Evolutionary conservation across 2,113 vertebrate species (phyloP), one percentile per base, ranked within the genome.

Genomic region (Ptilorrhoa leucosticta): DNA sequence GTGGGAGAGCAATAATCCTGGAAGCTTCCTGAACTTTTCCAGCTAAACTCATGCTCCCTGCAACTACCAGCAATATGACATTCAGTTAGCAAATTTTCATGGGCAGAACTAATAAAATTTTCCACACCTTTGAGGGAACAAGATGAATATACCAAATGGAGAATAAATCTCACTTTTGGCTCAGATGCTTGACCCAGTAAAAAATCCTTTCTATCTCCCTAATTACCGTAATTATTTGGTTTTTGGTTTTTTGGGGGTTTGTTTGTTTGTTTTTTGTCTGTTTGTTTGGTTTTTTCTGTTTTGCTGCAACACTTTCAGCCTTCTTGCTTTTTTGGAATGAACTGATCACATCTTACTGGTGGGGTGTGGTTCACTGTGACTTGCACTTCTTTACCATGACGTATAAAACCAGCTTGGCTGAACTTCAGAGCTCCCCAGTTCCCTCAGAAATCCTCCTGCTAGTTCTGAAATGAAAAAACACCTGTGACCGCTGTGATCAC

Each of bases 91-190:
- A 90, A 78, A 78, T 58, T 77, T 70, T 63, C 33, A 48, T 58
- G 9, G 54, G 27, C 39, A 88, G 58, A 95, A 80, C 31, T 50
- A 81, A 47, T 40, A 71, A 10, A 37, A 44, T 79, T 93, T 70
- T 84, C 48, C 40, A 87, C 39, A 44, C 37, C 51, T 95, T 54
- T 86, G 50, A 50, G 51, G 39, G 47, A 95, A 33, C 5, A 84
- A 75, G 58, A 86, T 3, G 40, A 88, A 70, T 70, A 66, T 39
- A 66, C 11, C 20, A 81, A 86, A 73, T 47, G 17, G 63, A 78
- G 60, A 86, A 63, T 63, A 90, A 83, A 86, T 70, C 50, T 87
- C 64, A 18, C 51, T 90, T 91, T 92, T 83, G 79, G 23, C 64
- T 86, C 42, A 45, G 45, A 40, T 33, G 4, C 51, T 58, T 90